Evolutionary conservation across 92 coral and sea anemone species (phyloP).

Genomic region (Actinernus sp.): DNA sequence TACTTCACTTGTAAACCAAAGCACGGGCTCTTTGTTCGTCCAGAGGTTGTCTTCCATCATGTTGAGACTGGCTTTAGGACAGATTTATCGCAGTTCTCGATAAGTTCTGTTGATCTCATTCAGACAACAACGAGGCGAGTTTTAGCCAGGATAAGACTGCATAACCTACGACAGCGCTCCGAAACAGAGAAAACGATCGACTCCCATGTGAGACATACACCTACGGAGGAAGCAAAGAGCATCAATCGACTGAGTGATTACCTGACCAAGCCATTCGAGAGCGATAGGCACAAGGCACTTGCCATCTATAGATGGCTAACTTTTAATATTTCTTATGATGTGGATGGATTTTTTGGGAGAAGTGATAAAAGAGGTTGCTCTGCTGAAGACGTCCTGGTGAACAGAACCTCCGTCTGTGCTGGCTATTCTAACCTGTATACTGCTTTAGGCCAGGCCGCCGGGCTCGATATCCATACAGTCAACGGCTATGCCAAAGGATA

Average conservation of each 20-base stretch:
- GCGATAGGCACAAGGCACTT: conserved; percentile 68
- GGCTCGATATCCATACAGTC: conserved; percentile 41
- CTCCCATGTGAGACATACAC: conserved; percentile 62
- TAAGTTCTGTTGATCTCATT: conserved; percentile 39
- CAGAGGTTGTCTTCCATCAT: conserved; percentile 58
- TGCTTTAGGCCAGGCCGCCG: conserved; percentile 59
- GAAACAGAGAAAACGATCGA: conserved; percentile 67
- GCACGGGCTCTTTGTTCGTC: conserved; percentile 74
- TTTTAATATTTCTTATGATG: conserved; percentile 70
- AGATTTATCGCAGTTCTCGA: conserved; percentile 37
- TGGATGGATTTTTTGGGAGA: conserved; percentile 73
- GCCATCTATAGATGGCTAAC: conserved; percentile 87
- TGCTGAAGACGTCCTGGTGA: conserved; percentile 47
- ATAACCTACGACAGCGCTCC: conserved; percentile 67
- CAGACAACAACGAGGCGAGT: conserved; percentile 60
- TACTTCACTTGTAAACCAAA: conserved; percentile 69
- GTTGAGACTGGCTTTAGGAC: conserved; percentile 12
- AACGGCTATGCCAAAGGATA: conserved; percentile 64
- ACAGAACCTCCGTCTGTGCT: conserved; percentile 47
- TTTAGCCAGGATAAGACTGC: conserved; percentile 60
- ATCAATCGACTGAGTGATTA: conserved; percentile 68
- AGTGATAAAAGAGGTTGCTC: conserved; percentile 35
- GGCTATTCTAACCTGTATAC: conserved; percentile 74
- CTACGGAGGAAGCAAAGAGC: conserved; percentile 55
- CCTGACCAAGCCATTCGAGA: conserved; percentile 67